phyloP scores from a whole-genome alignment of 2,113 vertebrate species.

The Mystacornis crossleyi region DNA sequence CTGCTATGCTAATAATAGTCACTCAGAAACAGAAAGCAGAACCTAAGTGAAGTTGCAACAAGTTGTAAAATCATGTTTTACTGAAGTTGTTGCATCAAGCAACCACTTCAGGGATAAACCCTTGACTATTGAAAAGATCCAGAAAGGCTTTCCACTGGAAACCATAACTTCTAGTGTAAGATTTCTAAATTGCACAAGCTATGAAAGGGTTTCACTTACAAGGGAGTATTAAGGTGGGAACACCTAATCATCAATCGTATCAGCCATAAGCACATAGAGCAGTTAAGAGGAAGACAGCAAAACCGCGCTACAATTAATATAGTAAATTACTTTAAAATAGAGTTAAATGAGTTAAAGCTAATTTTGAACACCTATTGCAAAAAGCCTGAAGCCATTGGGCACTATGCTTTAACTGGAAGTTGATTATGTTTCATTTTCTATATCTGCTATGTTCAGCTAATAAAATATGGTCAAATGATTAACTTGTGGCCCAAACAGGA shows the following conservation, averaged over 20 bases:
- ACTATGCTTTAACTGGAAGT: not conserved
- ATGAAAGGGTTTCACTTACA: not conserved
- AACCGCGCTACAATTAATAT: accelerated
- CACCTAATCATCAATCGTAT: not conserved
- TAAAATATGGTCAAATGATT: not conserved
- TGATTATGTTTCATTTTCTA: not conserved
- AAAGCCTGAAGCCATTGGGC: not conserved
- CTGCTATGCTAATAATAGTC: not conserved
- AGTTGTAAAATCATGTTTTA: not conserved
- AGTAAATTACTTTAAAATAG: not conserved
- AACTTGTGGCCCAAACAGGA: not conserved
- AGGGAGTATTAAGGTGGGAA: not conserved
- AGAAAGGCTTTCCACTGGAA: not conserved
- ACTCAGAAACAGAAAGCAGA: not conserved
- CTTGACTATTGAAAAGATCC: not conserved
- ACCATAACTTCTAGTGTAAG: not conserved
- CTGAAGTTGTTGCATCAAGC: not conserved
- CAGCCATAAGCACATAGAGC: not conserved
- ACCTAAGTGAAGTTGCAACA: not conserved
- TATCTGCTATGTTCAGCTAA: not conserved
- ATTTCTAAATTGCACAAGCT: not conserved
- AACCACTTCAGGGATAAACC: not conserved
- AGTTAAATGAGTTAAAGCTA: not conserved
- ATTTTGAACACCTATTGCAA: not conserved
- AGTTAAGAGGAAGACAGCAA: not conserved